Evolutionary conservation across 2,888 invertebrate genomes (phyloP), one percentile per base, ranked within the genome.

Genomic region (Tenthredo livida): DNA sequence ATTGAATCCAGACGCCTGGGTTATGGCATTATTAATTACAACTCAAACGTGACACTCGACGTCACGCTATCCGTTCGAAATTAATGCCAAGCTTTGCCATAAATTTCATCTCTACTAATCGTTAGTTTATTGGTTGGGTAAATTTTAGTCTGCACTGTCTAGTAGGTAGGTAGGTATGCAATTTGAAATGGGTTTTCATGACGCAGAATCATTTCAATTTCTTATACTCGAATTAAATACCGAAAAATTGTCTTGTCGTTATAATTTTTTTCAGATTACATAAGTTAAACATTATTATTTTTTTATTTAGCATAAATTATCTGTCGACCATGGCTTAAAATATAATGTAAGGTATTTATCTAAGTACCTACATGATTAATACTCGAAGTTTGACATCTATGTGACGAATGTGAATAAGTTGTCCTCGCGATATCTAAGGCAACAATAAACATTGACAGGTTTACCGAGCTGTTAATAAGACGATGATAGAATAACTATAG

Each of bases 401-500:
- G n/a, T n/a, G 37, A 33, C 37, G 12, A 37, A 33, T 15, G 37
- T 61, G 80, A 80, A 40, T 61, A 54, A 40, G 21, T 40, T 17
- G 80, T 61, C 61, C 80, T 61, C 80, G 61, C n/a, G 40, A 61
- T 21, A 80, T 80, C 21, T 80, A 21, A 80, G 40, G 61, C 4
- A 61, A 80, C 61, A 80, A 61, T 80, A 40, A 80, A 40, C 21
- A 40, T 50, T 29, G 80, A 37, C 40, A 12, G 29, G 17, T 80
- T n/a, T 21, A 3, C 50, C 15, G 33, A 78, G 33, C 9, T 15
- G 29, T 15, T 29, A 29, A 61, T 29, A 29, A 61, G 25, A 80
- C 80, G 80, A 40, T 40, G 40, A 37, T 61, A 80, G 80, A 80
- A 80, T 80, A 80, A 40, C 58, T 80, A 80, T 58, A 80, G 80